phyloP scores from a whole-genome alignment of 2,888 invertebrate species.

The Stratiomys singularior region DNA sequence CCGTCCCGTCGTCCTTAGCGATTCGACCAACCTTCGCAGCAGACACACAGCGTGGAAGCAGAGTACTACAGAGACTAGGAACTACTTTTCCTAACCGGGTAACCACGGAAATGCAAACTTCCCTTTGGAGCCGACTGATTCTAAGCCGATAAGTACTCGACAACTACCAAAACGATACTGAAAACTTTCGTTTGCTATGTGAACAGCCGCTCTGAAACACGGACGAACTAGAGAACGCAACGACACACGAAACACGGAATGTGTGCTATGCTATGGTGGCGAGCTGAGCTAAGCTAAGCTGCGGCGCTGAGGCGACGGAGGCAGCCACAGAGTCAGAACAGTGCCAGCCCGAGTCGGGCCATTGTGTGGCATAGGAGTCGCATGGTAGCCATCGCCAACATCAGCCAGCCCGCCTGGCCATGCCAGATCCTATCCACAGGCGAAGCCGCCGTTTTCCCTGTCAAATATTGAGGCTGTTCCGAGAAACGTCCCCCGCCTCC shows the following conservation, averaged over 20 bases:
- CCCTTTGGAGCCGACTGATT: constrained; percentile 49
- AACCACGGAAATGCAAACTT: constrained; percentile 50
- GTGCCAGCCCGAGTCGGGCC: constrained; percentile 5
- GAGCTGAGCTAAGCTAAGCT: constrained; percentile 35
- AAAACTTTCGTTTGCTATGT: constrained; percentile 50
- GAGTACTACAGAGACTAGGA: constrained; percentile 26
- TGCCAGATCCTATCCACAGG: constrained; percentile 3
- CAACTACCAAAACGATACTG: constrained; percentile 65
- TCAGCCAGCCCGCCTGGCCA: constrained; percentile 22
- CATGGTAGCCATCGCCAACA: constrained; percentile 1
- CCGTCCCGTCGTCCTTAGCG: not conserved
- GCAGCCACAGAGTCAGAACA: constrained; percentile 29
- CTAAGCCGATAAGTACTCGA: constrained; percentile 57
- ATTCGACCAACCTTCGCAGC: not conserved
- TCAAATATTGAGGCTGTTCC: constrained; percentile 32
- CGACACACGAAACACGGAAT: constrained; percentile 33
- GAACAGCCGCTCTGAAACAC: constrained; percentile 30
- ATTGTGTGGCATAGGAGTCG: not conserved
- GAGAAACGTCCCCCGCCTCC: not conserved
- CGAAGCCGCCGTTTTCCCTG: constrained; percentile 27
- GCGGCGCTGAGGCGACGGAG: not conserved
- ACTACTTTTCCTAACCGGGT: constrained; percentile 45
- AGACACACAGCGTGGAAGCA: constrained; percentile 13
- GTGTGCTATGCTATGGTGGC: constrained; percentile 11
- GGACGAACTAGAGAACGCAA: constrained; percentile 38